Base-by-base conservation (phyloP, 2,888 invertebrate genomes). In the Octodonta nipae region DNA sequence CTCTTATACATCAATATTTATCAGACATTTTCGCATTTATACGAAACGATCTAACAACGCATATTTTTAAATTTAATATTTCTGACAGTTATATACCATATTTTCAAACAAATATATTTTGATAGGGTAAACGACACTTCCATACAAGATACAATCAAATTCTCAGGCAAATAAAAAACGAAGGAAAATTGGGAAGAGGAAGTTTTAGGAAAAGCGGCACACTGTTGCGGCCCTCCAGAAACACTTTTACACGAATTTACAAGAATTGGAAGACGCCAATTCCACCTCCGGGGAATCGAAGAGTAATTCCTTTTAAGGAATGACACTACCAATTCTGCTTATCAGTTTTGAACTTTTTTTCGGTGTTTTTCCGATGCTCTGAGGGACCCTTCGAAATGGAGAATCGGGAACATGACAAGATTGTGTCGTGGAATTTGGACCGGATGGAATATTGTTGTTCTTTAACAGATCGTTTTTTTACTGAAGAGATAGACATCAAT, bases 281-380 rank as follows among this genome's bases (percentile, higher is more conserved):
- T 54, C 44, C 41, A 50, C 54, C 55, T 50, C 54, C 40, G 44
- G 54, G 52, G 55, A 52, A 55, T 54, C 55, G 54, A 54, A 54
- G 46, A 45, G 44, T 44, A 42, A 46, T 47, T 49, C 49, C 46
- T 48, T 50, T 48, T 42, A 43, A 44, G 43, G 44, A 42, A 47
- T 50, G 52, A 52, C 53, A 53, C 54, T 53, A 55, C 55, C 58
- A 56, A 58, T 58, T 56, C 55, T 46, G 49, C 55, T 58, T 58
- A 56, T 56, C 56, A 54, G 53, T 51, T 51, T 45, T 43, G 22
- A 31, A 36, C 33, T 37, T 43, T 36, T 40, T 37, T 27, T 28
- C 15, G 17, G 27, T 14, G 17, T 12, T 26, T 24, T 27, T 13
- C 25, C 13, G 10, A 16, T 26, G 7, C 20, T 11, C 34, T 16